phyloP scores from a whole-genome alignment of 1,140 invertebrate species.

The Leptinotarsa texana region DNA sequence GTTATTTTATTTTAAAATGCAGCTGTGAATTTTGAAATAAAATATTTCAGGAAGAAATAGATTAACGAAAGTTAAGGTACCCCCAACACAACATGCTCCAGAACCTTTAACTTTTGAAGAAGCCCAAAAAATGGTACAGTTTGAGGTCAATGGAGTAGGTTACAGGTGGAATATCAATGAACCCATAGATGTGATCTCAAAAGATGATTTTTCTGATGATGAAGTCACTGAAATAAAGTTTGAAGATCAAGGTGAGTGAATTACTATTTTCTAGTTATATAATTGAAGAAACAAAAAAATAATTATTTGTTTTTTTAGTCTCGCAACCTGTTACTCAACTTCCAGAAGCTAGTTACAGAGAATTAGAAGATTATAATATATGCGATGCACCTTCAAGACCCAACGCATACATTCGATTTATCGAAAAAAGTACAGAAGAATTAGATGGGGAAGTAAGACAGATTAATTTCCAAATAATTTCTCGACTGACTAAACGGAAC shows the following conservation, averaged over 20 bases:
- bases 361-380: constrained; percentile 77
- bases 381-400: constrained; percentile 79
- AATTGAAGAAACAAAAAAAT: constrained; percentile 60
- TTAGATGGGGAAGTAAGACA: constrained; percentile 74
- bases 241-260: constrained; percentile 32
- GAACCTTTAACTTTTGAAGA: constrained; percentile 76
- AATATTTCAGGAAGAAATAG: constrained; percentile 17
- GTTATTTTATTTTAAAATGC: too few species aligned
- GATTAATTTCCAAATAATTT: too few species aligned
- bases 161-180: constrained; percentile 63
- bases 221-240: constrained; percentile 48
- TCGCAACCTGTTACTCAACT: constrained; percentile 65
- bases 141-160: constrained; percentile 74
- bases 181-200: constrained; percentile 63
- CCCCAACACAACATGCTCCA: constrained; percentile 59
- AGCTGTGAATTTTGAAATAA: too few species aligned
- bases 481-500: not conserved
- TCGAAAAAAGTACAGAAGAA: constrained; percentile 93
- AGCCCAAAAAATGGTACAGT: constrained; percentile 80
- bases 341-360: constrained; percentile 82
- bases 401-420: constrained; percentile 85
- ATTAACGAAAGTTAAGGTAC: constrained; percentile 31
- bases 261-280: not conserved
- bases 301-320: constrained; percentile 49
- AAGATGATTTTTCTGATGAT: constrained; percentile 65